Base-by-base conservation (phyloP, 2,888 invertebrate species). In the Dicyrtoma fusca region DNA sequence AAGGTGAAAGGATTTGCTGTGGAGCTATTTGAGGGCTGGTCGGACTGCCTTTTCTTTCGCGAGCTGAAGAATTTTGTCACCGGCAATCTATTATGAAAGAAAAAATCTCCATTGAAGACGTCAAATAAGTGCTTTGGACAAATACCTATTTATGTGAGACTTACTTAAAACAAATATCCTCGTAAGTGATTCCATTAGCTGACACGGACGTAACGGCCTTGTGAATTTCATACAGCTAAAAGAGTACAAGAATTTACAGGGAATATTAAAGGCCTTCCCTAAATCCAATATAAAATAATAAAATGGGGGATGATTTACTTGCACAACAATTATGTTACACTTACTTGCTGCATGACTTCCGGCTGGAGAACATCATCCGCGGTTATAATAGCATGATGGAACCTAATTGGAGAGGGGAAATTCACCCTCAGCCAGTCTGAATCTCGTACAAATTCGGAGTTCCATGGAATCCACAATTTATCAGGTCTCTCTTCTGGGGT, bases 391-490 rank as follows among this genome's bases (percentile, higher is more conserved):
- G 75, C 79, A 69, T 79, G 74, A 66, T 82, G 81, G 25, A 78
- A 77, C 3, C 82, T 73, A 64, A 81, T 75, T 4, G 80, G 76
- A 0, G 76, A 76, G 10, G 82, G 82, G 65, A 81, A 82, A 66
- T 82, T 80, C 42, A 77, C 72, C 21, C 77, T 76, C 17, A 82
- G 77, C 82, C 82, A 82, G 26, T 81, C 80, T 14, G 81, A 75
- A 69, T 82, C 81, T 66, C 77, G 75, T 1, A 81, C 77, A 73
- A 81, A 82, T 61, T 82, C 81, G 0, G 82, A 82, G 64, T 82
- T 80, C 74, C 80, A 79, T 3, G 82, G 82, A 49, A 82, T 81
- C 82, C 82, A 82, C 10, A 82, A 74, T 57, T 82, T 82, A 57
- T 76, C 76, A 1, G 81, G 81, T 2, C 79, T 65, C 49, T 79